A percentile compares a stretch with the other conserved stretches of the same genome.
These are phyloP conservation scores for Crotalus horridus DNA, from an alignment of 2,113 vertebrate species.

Conservation along the genomic window DNA sequence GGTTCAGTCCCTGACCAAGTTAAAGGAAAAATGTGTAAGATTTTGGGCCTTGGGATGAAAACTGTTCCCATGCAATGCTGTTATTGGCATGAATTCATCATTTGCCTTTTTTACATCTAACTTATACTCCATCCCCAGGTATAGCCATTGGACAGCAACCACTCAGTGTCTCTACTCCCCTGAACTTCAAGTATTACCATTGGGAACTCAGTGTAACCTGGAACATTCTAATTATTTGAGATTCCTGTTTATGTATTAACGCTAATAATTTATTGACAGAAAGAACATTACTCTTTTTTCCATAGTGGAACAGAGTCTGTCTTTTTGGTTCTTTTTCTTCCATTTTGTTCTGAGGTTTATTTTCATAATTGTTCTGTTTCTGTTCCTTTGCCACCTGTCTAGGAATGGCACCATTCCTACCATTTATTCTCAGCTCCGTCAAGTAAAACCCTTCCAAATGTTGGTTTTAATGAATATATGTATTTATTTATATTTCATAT, in stretches of 20 bases:
- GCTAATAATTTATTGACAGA: background rate
- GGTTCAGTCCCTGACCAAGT: background rate
- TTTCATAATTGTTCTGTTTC: background rate
- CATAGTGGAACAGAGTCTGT: too few species aligned
- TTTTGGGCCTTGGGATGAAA: background rate
- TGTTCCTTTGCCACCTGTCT: background rate
- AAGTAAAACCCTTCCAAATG: background rate
- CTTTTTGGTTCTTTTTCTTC: background rate
- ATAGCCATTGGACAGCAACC: background rate
- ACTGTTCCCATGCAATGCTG: background rate
- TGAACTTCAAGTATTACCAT: background rate
- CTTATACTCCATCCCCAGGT: too few species aligned
- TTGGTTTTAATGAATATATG: background rate
- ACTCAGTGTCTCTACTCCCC: background rate
- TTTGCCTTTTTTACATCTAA: background rate
- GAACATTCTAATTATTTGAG: background rate
- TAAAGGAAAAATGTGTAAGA: background rate
- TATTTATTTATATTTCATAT: background rate
- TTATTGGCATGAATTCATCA: background rate
- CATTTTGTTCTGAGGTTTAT: background rate
- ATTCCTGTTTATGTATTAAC: background rate
- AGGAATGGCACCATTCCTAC: background rate
- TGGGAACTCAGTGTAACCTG: background rate
- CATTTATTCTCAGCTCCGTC: background rate
- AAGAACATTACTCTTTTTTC: too few species aligned